Evolutionary conservation across 35 echinoderm and acorn worm species (phyloP), one percentile per base, ranked within the genome.

Genomic region (Strongylocentrotus purpuratus): DNA sequence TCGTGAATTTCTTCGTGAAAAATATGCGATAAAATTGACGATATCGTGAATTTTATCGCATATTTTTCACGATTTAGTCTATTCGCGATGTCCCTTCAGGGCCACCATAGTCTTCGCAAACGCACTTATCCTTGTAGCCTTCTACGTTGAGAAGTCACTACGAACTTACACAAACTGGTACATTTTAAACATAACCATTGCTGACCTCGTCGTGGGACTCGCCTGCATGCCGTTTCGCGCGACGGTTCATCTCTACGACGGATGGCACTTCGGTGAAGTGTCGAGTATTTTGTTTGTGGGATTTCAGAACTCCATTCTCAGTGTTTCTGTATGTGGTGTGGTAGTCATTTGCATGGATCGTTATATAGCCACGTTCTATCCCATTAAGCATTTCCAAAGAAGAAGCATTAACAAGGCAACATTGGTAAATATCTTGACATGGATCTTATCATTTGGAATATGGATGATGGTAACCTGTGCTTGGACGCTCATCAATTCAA

Each of bases 171-270:
- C 20, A 15, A 78, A 78, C 65, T 78, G 7, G 15, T 78, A 78
- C 20, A 78, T 78, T 7, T 28, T 78, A 1, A 78, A 28, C 25
- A 78, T 78, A 1, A n/a, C 65, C 65, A 78, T 78, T n/a, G 65
- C 65, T 7, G 65, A 78, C 25, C 25, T 95, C 31, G 32, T 85
- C 31, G 85, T 95, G 2, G 94, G 94, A 32, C 31, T 87, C 6
- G 52, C 88, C 46, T 32, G 32, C 18, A 95, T 95, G 94, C 94
- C 94, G 22, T 20, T 88, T 50, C 85, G 46, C 31, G 12, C 87
- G 87, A 33, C 33, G 33, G 15, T 41, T 8, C 33, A 18, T 45
- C 32, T 89, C 2, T 89, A 46, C 87, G 17, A 28, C 4, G 25
- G 12, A 15, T 89, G 87, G 87, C 12, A 18, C 20, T 89, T 89